A percentile compares a stretch with the other conserved stretches of the same genome.
phyloP scores from a whole-genome alignment of 2,113 vertebrate species.

The Lepidothrix coronata region DNA sequence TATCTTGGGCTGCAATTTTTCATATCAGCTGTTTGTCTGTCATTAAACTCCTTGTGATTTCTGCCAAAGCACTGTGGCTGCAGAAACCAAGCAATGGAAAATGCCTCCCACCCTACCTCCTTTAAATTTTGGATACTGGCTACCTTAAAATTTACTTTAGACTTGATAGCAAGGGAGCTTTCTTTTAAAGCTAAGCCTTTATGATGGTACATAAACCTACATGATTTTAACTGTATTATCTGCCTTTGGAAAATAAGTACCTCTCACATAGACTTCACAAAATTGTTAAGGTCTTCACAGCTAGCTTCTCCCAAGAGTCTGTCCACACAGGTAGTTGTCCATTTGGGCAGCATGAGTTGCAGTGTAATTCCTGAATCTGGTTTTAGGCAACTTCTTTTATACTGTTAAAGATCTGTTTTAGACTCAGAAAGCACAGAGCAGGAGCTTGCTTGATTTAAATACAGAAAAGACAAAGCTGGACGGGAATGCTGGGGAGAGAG shows the following conservation, averaged over 20 bases:
- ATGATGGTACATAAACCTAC: not conserved
- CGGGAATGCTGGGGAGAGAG: not conserved
- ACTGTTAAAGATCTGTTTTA: not conserved
- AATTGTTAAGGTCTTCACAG: not conserved
- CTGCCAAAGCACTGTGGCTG: not conserved
- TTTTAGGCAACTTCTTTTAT: not conserved
- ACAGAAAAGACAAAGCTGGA: not conserved
- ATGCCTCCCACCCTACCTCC: not conserved
- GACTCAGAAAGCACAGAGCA: not conserved
- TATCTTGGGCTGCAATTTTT: not conserved
- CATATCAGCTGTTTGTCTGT: not conserved
- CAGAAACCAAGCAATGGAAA: not conserved
- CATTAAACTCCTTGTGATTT: not conserved
- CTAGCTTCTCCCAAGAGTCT: not conserved
- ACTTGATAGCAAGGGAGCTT: not conserved
- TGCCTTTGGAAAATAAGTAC: not conserved
- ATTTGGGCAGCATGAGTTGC: not conserved
- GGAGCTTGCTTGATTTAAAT: not conserved
- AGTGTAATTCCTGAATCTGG: not conserved
- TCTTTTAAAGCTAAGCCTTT: not conserved
- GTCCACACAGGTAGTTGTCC: not conserved
- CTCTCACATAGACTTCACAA: not conserved
- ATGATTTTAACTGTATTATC: not conserved
- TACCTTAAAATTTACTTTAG: not conserved
- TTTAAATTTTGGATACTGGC: not conserved